Conservation (phyloP, 2,888 invertebrate species). For the Saturnia pavonia region DNA sequence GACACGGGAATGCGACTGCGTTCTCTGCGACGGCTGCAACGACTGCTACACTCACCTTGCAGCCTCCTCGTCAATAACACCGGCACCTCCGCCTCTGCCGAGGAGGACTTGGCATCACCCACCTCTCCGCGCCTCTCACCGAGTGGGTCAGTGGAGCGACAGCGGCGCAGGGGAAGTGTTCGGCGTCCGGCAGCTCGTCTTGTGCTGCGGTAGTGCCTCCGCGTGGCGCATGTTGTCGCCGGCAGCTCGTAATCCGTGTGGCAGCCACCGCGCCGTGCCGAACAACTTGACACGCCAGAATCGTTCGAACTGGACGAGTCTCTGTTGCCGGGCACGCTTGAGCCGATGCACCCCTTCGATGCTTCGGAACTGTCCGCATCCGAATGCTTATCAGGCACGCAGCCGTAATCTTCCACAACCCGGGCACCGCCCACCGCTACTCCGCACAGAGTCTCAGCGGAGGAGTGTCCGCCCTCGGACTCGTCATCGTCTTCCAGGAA, state of each 20-base stretch:
- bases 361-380: conserved; percentile 72
- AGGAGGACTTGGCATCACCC: conserved; percentile 85
- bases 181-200: conserved; percentile 80
- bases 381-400: conserved; percentile 54
- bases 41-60: conserved; percentile 58
- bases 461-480: conserved; percentile 68
- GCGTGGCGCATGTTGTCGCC: conserved; percentile 75
- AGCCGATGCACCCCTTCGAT: conserved; percentile 43
- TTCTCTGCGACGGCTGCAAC: not conserved
- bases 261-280: conserved; percentile 74
- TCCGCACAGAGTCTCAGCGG: conserved; percentile 75
- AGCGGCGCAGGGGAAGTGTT: conserved; percentile 84
- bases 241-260: conserved; percentile 84
- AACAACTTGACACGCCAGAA: conserved; percentile 89
- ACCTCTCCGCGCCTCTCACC: conserved; percentile 82
- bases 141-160: conserved; percentile 85
- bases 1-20: no score
- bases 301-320: conserved; percentile 92
- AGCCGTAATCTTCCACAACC: conserved; percentile 63
- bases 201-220: conserved; percentile 81
- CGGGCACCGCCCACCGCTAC: conserved; percentile 51
- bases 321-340: conserved; percentile 78
- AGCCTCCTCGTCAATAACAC: conserved; percentile 82
- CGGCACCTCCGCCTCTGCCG: conserved; percentile 89
- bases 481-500: conserved; percentile 84